Base-by-base conservation (phyloP, 2,888 invertebrate species). In the Notocelia uddmanniana region DNA sequence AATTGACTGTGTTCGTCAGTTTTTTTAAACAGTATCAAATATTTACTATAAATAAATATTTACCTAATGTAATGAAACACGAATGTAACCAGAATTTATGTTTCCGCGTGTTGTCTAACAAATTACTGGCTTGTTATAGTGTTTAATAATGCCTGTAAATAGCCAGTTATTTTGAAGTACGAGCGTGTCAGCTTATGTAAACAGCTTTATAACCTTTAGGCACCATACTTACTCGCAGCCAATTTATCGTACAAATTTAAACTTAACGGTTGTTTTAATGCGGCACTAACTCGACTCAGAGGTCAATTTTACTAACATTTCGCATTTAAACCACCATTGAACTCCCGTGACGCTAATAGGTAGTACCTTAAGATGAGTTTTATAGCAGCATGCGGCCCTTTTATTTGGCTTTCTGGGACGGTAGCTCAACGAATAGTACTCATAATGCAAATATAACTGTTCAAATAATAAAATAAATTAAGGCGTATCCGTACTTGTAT, bases 231-330 rank as follows among this genome's bases (percentile, higher is more conserved):
- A 34, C 52, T 64, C 15, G 54, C 37, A 54, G 41, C 37, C 48
- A 58, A 57, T 67, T 67, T 57, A 57, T 48, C 13, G 41, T 31
- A 48, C 57, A 67, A 67, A 67, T 67, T 48, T 19, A 19, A 67
- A 48, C 45, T 58, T 67, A 57, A 67, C 57, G 67, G n/a, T 26
- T 26, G 23, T 41, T 67, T 67, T 67, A 67, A 58, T 58, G 19
- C 34, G 45, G 57, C 15, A 26, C 19, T 67, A 31, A 67, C 13
- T 59, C 21, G 58, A 59, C 41, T 10, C 15, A 21, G n/a, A 45
- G 15, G n/a, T 45, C 45, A 5, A 45, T 45, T 13, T 45, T 45
- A 21, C 15, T 9, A n/a, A 41, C 13, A 21, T 18, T 57, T n/a
- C 13, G 2, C 8, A 58, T 8, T 21, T 18, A 9, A 0, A 37